These are phyloP conservation scores for Odontamblyopus lacepedii DNA, from an alignment of 2,797 vertebrate genomes.

Conservation along the genomic window DNA sequence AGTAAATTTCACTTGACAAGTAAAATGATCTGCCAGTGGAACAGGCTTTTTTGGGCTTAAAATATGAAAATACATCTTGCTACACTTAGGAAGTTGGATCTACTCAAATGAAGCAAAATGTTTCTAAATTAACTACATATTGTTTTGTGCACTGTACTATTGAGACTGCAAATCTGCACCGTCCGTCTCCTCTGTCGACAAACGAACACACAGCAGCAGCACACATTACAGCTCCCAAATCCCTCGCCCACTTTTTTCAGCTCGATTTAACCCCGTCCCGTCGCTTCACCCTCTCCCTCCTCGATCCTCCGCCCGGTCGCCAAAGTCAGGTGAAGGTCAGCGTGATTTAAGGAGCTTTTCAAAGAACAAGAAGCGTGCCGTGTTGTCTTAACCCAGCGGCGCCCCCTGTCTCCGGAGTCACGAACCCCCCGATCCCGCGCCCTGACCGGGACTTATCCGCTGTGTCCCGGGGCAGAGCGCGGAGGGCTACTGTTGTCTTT, in stretches of 20 bases:
- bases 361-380: conserved; percentile 49
- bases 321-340: conserved; percentile 62
- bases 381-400: conserved; percentile 63
- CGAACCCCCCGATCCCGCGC: conserved; percentile 21
- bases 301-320: conserved; percentile 28
- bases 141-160: no score
- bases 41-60: no score
- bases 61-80: no score
- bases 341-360: conserved; percentile 57
- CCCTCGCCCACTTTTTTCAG: not conserved
- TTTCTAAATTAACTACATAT: no score
- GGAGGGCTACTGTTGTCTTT: conserved; percentile 75
- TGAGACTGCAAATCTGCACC: no score
- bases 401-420: conserved; percentile 27
- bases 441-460: conserved; percentile 39
- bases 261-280: conserved; percentile 3
- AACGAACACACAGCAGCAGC: not conserved
- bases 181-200: no score
- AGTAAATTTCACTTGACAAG: no score
- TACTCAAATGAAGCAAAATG: no score
- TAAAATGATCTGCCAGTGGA: no score
- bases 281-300: conserved; percentile 9
- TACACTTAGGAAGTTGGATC: no score
- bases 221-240: not conserved
- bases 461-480: conserved; percentile 41